Conservation (phyloP, 2,113 vertebrate genomes). For the Oophaga pumilio region DNA sequence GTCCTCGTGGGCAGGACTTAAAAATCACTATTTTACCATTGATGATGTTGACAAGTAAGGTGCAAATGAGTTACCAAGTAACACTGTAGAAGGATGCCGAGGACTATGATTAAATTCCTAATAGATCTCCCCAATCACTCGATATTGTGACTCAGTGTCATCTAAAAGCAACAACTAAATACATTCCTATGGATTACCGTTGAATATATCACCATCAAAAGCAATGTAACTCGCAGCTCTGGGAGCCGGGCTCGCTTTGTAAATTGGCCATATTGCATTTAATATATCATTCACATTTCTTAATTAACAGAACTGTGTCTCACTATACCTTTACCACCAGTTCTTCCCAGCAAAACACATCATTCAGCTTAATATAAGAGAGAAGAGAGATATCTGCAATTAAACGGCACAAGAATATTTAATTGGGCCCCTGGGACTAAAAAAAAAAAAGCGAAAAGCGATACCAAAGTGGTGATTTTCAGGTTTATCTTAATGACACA, state of each 20-base stretch:
- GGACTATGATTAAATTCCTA: too few relatives aligned
- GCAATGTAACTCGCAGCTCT: neutral
- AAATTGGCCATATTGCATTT: slow-evolving; percentile 2
- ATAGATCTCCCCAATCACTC: too few relatives aligned
- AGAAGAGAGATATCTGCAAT: slow-evolving; percentile 21
- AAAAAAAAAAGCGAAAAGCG: neutral
- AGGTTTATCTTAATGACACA: slow-evolving; percentile 19
- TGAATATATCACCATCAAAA: neutral
- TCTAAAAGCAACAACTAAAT: neutral
- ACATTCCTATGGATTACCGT: neutral
- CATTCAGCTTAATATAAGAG: slow-evolving; percentile 10
- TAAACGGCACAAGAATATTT: slow-evolving; percentile 19
- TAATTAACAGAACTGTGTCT: slow-evolving; percentile 24
- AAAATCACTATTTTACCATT: too few relatives aligned
- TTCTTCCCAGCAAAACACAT: slow-evolving; percentile 21
- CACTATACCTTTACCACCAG: neutral
- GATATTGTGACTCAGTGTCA: neutral
- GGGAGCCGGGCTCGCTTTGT: neutral
- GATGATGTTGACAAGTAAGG: too few relatives aligned
- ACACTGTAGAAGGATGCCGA: too few relatives aligned
- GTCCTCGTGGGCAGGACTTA: too few relatives aligned
- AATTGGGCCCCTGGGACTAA: slow-evolving; percentile 32
- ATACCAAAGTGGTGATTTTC: slow-evolving; percentile 17
- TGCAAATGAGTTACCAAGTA: too few relatives aligned
- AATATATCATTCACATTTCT: slow-evolving; percentile 19